Evolutionary conservation across 1,140 invertebrate species (phyloP).

Genomic region (Listronotus bonariensis): DNA sequence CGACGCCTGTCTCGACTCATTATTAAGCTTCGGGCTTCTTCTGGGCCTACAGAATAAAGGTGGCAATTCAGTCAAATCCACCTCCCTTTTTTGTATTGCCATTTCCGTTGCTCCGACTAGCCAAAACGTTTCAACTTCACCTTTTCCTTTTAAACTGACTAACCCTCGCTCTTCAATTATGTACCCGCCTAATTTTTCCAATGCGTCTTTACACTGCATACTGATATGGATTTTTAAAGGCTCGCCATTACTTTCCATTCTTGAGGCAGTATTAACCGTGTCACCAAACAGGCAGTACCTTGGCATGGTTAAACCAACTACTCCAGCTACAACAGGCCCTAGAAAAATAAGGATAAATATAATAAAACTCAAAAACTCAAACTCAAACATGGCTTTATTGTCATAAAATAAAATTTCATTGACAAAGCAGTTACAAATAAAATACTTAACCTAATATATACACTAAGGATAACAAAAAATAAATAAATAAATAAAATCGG

Average conservation of each 20-base stretch:
- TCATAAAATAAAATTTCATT: too few relatives aligned
- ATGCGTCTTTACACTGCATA: constrained; percentile 75
- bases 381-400: too few relatives aligned
- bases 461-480: too few relatives aligned
- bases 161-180: constrained; percentile 81
- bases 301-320: constrained; percentile 96
- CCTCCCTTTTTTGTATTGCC: constrained; percentile 81
- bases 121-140: constrained; percentile 86
- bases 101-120: constrained; percentile 80
- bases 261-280: constrained; percentile 88
- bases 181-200: constrained; percentile 89
- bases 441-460: too few relatives aligned
- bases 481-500: too few relatives aligned
- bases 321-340: constrained; percentile 90
- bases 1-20: constrained; percentile 67
- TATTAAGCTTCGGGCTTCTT: constrained; percentile 73
- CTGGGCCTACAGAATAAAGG: constrained; percentile 78
- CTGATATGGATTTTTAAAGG: constrained; percentile 92
- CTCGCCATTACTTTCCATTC: constrained; percentile 94
- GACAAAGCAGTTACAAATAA: too few relatives aligned
- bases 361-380: too few relatives aligned
- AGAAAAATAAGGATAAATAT: neutral
- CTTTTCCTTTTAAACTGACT: constrained; percentile 90
- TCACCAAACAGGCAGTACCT: constrained; percentile 94
- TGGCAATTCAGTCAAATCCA: constrained; percentile 79